Base-by-base conservation (phyloP, 2,113 vertebrate genomes). In the Strix aluco region DNA sequence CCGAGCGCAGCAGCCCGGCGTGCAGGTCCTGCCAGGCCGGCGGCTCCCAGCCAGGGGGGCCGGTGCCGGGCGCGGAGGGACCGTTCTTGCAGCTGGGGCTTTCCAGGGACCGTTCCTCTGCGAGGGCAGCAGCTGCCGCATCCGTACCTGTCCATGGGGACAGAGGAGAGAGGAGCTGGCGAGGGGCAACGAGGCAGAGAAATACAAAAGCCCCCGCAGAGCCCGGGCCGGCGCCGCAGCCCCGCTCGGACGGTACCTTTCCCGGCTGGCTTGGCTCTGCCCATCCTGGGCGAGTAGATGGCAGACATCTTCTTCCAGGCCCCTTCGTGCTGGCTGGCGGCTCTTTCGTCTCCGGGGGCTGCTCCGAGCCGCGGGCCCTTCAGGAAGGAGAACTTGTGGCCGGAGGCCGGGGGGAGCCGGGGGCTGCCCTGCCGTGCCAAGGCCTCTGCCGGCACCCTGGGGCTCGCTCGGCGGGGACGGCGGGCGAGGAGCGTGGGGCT, bases 301-400 rank as follows among this genome's bases (percentile, higher is more conserved):
- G 98, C 98, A 0, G 98, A 98, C 78, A 98, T 97, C 88, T 98
- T 99, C 95, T 98, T 99, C 97, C 98, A 98, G 59, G 98, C 98
- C 20, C 98, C 96, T 7, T 98, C 98, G 0, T 98, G 98, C 11
- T 98, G 98, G 96, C 97, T 97, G 6, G 96, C 84, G 32, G 66
- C 30, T 46, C 96, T 85, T 47, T 90, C 94, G 9, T 97, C 97
- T 20, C 63, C 83, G 0, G 96, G 34, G 38, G 87, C 78, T 6
- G 23, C 55, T 62, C 94, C 75, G n/a, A 94, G 94, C 88, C 92
- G 98, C 1, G 98, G 94, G 3, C 98, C 97, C 52, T 98, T 98
- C 77, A 97, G 81, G 88, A 98, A 97, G 58, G 98, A 98, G 96
- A 98, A 98, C 77, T 98, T 99, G 94, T 98, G 98, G 25, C 98